Percentiles rank a stretch among this genome's conserved stretches.
phyloP scores from a whole-genome alignment of 2,113 vertebrate species.

The Heloderma charlesbogerti region DNA sequence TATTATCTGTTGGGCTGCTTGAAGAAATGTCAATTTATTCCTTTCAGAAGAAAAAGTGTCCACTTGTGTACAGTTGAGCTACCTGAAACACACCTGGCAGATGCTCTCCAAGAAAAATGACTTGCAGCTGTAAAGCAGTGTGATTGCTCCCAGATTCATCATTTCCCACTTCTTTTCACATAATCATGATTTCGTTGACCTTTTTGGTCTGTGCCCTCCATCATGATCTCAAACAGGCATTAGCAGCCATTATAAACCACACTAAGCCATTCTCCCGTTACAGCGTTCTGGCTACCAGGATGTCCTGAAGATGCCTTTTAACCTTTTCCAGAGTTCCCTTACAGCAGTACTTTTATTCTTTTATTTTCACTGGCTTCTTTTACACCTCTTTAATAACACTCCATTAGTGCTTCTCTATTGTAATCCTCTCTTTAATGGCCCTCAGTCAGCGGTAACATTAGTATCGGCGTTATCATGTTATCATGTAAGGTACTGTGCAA shows the following conservation, averaged over 20 bases:
- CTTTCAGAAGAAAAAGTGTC: slow-evolving; percentile 51
- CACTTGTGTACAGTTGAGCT: slow-evolving; percentile 41
- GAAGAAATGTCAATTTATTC: slow-evolving; percentile 50
- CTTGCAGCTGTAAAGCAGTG: slow-evolving; percentile 45
- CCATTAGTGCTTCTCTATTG: slow-evolving; percentile 51
- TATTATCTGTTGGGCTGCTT: slow-evolving; percentile 38
- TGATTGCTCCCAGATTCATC: slow-evolving; percentile 52
- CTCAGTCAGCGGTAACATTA: slow-evolving; percentile 55
- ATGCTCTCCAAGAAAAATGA: slow-evolving; percentile 44
- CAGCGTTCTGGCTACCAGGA: neutral
- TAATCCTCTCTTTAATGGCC: slow-evolving; percentile 53
- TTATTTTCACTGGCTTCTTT: slow-evolving; percentile 48
- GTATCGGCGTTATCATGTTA: slow-evolving; percentile 56
- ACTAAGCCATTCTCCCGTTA: neutral
- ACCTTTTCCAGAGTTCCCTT: slow-evolving; percentile 1
- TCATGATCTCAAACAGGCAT: slow-evolving; percentile 37
- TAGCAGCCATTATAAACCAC: slow-evolving; percentile 37
- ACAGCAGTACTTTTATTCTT: slow-evolving; percentile 29
- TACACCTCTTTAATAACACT: slow-evolving; percentile 49
- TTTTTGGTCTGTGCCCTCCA: slow-evolving; percentile 52
- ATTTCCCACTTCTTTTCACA: slow-evolving; percentile 61
- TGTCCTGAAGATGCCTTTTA: slow-evolving; percentile 4
- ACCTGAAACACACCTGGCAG: slow-evolving; percentile 46
- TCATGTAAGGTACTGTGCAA: slow-evolving; percentile 49
- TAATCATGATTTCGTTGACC: slow-evolving; percentile 44